Evolutionary conservation across 92 coral and sea anemone genomes (phyloP).

Genomic region (Porites evermanni): DNA sequence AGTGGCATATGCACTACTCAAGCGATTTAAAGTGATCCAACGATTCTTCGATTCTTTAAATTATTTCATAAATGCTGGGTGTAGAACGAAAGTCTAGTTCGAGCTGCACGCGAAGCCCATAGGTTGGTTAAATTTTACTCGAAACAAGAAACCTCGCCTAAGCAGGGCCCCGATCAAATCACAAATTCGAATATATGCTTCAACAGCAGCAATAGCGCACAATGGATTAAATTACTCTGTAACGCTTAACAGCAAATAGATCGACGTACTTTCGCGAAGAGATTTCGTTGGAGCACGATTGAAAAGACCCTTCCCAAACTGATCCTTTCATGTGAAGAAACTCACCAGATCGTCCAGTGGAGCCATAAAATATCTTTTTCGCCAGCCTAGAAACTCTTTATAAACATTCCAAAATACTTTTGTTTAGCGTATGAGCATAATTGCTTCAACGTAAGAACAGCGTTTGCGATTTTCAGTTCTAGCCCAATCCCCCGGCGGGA

Average conservation of each 20-base stretch:
- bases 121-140: conserved; percentile 11
- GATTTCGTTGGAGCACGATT: conserved; percentile 21
- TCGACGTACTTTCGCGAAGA: conserved; percentile 35
- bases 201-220: conserved; percentile 45
- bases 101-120: conserved; percentile 16
- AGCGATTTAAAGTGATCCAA: conserved; percentile 36
- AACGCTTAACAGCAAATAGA: conserved; percentile 40
- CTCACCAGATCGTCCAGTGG: conserved; percentile 55
- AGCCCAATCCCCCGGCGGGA: conserved; percentile 7
- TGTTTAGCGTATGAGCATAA: conserved; percentile 43
- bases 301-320: conserved; percentile 23
- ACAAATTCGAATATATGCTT: conserved; percentile 32
- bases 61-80: neutral
- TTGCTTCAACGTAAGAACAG: conserved; percentile 1
- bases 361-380: conserved; percentile 27
- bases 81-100: conserved; percentile 21
- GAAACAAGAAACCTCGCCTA: conserved; percentile 42
- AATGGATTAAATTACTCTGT: conserved; percentile 9
- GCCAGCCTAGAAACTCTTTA: neutral
- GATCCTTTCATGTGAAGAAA: conserved; percentile 41
- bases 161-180: conserved; percentile 13
- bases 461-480: conserved; percentile 18
- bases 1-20: conserved; percentile 36
- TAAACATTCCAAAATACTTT: neutral
- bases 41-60: conserved; percentile 11